A percentile compares a stretch with the other conserved stretches of the same genome.
Evolutionary conservation across 1,140 invertebrate species (phyloP).

Genomic region (Camponotus floridanus): DNA sequence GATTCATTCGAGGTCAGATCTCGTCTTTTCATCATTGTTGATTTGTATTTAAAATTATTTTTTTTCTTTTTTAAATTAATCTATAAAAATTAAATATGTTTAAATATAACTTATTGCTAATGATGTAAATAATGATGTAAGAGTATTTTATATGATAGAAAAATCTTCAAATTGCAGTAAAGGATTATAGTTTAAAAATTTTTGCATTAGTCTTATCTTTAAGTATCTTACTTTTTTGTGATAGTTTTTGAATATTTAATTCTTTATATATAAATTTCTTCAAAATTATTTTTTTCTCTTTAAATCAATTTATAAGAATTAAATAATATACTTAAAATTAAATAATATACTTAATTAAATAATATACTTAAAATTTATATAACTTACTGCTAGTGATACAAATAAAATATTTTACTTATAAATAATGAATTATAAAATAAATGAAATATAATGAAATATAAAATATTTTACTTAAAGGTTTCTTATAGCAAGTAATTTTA

Average conservation of each 20-base stretch:
- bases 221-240: too few species aligned
- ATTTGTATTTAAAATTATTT: too few species aligned
- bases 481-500: neutral
- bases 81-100: conserved; percentile 1
- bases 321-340: neutral
- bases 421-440: neutral
- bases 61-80: neutral
- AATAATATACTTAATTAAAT: too few species aligned
- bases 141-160: neutral
- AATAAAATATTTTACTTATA: neutral
- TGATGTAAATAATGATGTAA: neutral
- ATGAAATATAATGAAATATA: neutral
- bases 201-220: neutral
- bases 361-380: neutral
- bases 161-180: neutral
- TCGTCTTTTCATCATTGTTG: too few species aligned
- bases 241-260: too few species aligned
- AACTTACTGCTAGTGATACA: neutral
- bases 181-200: neutral
- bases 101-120: neutral
- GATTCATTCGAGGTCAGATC: too few species aligned
- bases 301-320: conserved; percentile 4
- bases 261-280: too few species aligned
- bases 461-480: neutral
- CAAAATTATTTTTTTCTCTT: neutral